Percentiles rank a stretch among this genome's conserved stretches.
Conservation (phyloP, 1,140 invertebrate genomes). For the Drosophila baimaii region DNA sequence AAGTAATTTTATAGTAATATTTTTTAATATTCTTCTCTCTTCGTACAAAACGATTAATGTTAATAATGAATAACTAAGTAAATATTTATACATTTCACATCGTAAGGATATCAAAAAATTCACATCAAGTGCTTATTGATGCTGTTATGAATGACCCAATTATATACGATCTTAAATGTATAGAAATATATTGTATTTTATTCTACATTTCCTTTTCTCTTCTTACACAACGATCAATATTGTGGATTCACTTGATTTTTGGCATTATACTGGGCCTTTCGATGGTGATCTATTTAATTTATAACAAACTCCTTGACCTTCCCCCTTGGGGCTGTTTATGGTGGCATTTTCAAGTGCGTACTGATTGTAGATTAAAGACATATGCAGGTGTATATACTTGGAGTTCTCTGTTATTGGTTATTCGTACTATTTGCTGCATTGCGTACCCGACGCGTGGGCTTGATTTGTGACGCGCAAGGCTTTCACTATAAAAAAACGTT, state of each 20-base stretch:
- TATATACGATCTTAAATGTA: no score
- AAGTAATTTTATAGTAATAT: no score
- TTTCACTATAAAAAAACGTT: conserved; percentile 13
- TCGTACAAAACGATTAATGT: no score
- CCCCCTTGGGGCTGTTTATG: background rate
- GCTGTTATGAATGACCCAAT: no score
- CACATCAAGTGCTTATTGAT: background rate
- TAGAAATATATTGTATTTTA: no score
- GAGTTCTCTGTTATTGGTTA: background rate
- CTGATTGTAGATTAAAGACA: conserved; percentile 4
- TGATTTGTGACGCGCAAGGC: conserved; percentile 45
- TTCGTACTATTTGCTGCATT: background rate
- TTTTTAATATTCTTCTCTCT: no score
- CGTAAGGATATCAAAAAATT: background rate
- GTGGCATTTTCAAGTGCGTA: conserved; percentile 12
- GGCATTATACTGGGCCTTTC: no score
- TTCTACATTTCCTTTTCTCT: no score
- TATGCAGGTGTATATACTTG: conserved; percentile 1
- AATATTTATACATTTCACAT: no score
- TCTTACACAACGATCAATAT: no score
- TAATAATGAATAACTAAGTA: no score
- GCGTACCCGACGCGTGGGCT: conserved; percentile 31
- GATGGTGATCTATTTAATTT: background rate
- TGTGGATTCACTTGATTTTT: no score
- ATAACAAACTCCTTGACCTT: background rate